phyloP scores from a whole-genome alignment of 2,113 vertebrate genomes.

The Cyphomyrus plagiostoma region DNA sequence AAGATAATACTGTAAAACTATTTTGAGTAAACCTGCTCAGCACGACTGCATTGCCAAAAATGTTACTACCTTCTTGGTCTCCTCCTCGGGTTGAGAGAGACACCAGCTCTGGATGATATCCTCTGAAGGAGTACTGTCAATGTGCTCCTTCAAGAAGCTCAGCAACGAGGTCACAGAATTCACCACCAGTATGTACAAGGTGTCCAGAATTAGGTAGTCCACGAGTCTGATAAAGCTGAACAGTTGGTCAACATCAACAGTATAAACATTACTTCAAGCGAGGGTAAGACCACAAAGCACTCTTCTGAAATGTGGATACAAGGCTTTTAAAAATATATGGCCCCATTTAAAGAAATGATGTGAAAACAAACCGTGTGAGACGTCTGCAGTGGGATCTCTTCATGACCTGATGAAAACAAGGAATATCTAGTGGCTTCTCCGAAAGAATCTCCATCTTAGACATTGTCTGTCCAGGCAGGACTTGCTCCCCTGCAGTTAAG shows the following conservation, averaged over 20 bases:
- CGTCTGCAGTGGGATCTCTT: conserved; percentile 56
- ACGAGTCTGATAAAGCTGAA: conserved; percentile 74
- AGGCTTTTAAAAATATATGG: not conserved
- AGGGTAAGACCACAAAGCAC: not conserved
- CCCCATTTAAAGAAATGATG: not conserved
- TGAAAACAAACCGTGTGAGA: conserved; percentile 60
- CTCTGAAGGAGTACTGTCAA: conserved; percentile 53
- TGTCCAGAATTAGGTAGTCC: conserved; percentile 73
- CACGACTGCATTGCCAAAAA: not conserved
- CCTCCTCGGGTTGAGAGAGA: conserved; percentile 33
- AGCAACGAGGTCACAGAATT: conserved; percentile 62
- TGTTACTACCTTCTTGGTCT: conserved; percentile 50
- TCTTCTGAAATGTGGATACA: not conserved
- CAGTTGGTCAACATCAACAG: not conserved
- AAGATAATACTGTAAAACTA: not conserved
- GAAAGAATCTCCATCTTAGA: conserved; percentile 35
- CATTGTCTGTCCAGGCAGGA: conserved; percentile 5
- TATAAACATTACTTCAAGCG: not conserved
- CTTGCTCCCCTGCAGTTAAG: conserved; percentile 21
- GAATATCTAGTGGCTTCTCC: conserved; percentile 50
- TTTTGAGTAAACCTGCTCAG: not conserved
- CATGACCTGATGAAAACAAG: conserved; percentile 52
- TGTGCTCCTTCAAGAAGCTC: conserved; percentile 57
- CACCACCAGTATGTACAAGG: conserved; percentile 64
- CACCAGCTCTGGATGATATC: conserved; percentile 63